A percentile compares a stretch with the other conserved stretches of the same genome.
Evolutionary conservation across 2,797 vertebrate species (phyloP).

Genomic region (Sebastes matsubarae): DNA sequence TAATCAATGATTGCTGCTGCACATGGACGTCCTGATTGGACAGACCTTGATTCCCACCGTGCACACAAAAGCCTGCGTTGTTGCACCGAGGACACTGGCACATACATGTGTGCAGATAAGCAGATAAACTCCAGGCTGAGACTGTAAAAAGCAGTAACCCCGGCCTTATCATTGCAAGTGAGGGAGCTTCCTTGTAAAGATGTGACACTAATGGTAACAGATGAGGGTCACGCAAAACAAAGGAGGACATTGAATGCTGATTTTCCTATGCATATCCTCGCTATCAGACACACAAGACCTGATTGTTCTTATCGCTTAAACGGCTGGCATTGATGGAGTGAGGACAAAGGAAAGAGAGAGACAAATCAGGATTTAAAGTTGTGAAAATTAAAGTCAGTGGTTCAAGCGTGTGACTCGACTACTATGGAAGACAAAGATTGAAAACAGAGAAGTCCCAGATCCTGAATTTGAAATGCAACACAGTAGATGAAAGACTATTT

Average conservation of each 20-base stretch:
- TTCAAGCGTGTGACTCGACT: not conserved
- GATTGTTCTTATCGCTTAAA: slow-evolving; percentile 78
- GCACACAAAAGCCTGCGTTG: slow-evolving; percentile 73
- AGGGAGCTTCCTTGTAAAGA: slow-evolving; percentile 75
- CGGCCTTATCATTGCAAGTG: slow-evolving; percentile 66
- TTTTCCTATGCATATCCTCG: slow-evolving; percentile 63
- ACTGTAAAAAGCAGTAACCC: slow-evolving; percentile 61
- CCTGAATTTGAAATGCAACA: slow-evolving; percentile 20
- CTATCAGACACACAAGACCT: slow-evolving; percentile 71
- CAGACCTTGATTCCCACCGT: slow-evolving; percentile 66
- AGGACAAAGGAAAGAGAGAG: slow-evolving; percentile 36
- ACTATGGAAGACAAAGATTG: not conserved
- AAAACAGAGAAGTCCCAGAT: not conserved
- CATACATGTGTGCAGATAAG: slow-evolving; percentile 67
- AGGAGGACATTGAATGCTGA: slow-evolving; percentile 77
- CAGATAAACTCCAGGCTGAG: slow-evolving; percentile 62
- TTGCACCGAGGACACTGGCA: slow-evolving; percentile 70
- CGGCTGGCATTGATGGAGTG: slow-evolving; percentile 44
- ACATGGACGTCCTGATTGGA: slow-evolving; percentile 53
- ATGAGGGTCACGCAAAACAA: slow-evolving; percentile 79
- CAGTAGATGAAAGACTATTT: not conserved
- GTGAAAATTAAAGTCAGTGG: not conserved
- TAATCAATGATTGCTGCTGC: slow-evolving; percentile 57
- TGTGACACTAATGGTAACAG: slow-evolving; percentile 78
- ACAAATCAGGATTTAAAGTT: slow-evolving; percentile 31